phyloP scores from a whole-genome alignment of 2,113 vertebrate species.

The Colius striatus region DNA sequence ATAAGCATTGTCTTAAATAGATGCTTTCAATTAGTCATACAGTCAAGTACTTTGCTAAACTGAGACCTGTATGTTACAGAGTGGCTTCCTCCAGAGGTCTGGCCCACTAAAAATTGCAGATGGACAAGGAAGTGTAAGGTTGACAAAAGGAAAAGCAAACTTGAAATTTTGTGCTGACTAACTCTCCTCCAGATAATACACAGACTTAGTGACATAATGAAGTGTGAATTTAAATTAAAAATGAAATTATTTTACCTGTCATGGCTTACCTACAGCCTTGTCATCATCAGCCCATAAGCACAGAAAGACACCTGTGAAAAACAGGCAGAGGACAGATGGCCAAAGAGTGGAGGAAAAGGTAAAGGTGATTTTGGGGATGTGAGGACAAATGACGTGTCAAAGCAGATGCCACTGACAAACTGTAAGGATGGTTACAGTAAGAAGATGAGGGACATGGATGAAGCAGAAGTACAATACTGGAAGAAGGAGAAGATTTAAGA shows the following conservation, averaged over 20 bases:
- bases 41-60: constrained; percentile 6
- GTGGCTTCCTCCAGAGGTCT: not conserved
- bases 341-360: not conserved
- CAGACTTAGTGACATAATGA: not conserved
- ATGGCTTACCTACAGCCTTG: not conserved
- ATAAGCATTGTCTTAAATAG: not conserved
- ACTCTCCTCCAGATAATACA: not conserved
- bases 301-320: not conserved
- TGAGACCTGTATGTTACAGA: not conserved
- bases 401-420: not conserved
- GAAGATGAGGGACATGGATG: not conserved
- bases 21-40: not conserved
- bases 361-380: not conserved
- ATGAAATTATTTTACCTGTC: not conserved
- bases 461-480: not conserved
- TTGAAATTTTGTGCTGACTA: not conserved
- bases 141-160: not conserved
- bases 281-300: not conserved
- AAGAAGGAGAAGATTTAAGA: not conserved
- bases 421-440: not conserved
- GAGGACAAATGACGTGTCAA: not conserved
- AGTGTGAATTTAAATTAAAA: not conserved
- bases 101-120: not conserved
- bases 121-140: not conserved
- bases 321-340: not conserved